These are phyloP conservation scores for Hyles lineata DNA, from an alignment of 2,888 invertebrate species.

Conservation along the genomic window DNA sequence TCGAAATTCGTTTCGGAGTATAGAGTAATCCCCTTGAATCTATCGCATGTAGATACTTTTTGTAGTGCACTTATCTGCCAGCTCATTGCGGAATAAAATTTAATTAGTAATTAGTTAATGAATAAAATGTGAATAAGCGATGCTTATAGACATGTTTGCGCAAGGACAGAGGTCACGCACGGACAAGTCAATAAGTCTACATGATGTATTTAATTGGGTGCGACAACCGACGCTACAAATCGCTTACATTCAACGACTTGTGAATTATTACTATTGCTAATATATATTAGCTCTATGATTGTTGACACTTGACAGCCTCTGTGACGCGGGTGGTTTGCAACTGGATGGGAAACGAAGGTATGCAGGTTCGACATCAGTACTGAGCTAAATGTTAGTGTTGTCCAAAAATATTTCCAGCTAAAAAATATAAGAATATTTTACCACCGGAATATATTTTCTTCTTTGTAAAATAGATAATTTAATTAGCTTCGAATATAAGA, in stretches of 20 bases:
- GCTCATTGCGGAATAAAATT: too few relatives aligned
- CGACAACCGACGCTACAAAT: slow-evolving; percentile 12
- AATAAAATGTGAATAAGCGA: background rate
- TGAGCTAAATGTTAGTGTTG: too few relatives aligned
- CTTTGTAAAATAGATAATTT: background rate
- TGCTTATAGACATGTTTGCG: background rate
- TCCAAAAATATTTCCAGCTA: background rate
- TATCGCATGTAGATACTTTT: too few relatives aligned
- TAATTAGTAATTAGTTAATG: too few relatives aligned
- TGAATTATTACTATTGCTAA: background rate
- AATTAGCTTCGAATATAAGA: background rate
- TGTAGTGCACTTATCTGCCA: too few relatives aligned
- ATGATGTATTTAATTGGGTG: background rate
- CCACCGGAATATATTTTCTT: background rate
- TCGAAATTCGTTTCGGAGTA: too few relatives aligned
- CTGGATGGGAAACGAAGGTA: too few relatives aligned
- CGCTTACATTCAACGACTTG: background rate
- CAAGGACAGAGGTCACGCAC: slow-evolving; percentile 12
- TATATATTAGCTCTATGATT: background rate
- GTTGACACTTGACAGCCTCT: too few relatives aligned
- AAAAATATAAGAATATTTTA: background rate
- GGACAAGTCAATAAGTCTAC: slow-evolving; percentile 7
- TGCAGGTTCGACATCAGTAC: too few relatives aligned
- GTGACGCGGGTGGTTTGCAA: too few relatives aligned
- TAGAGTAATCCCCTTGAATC: too few relatives aligned